phyloP scores from a whole-genome alignment of 1,140 invertebrate genomes.

The Microvelia longipes region DNA sequence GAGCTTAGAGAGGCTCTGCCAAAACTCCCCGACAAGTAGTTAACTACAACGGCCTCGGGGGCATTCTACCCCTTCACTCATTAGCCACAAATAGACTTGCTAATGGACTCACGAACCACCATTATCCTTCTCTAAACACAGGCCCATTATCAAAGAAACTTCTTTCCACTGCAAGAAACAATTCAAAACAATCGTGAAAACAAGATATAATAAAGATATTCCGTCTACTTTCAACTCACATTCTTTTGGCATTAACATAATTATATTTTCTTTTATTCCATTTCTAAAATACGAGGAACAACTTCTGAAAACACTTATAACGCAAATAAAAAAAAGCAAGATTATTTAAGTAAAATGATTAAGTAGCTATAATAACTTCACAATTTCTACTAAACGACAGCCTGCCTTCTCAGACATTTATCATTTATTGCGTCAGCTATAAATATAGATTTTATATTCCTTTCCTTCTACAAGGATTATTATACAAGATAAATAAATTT shows the following conservation, averaged over 20 bases:
- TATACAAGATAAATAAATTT: too few species aligned
- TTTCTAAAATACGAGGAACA: not conserved
- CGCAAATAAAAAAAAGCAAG: not conserved
- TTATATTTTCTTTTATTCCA: not conserved
- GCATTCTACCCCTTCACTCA: not conserved
- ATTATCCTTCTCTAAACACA: not conserved
- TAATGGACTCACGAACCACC: not conserved
- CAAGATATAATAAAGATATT: not conserved
- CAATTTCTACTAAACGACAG: too few species aligned
- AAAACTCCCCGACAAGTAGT: not conserved
- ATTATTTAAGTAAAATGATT: too few species aligned
- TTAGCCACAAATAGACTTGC: not conserved
- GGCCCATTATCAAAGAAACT: not conserved
- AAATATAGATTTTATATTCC: too few species aligned
- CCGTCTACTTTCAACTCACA: not conserved
- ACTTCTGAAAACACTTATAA: not conserved
- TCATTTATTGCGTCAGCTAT: too few species aligned
- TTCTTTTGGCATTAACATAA: not conserved
- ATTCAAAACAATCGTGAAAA: not conserved
- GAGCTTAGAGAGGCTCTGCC: not conserved
- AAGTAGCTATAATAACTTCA: too few species aligned
- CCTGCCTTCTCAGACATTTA: too few species aligned
- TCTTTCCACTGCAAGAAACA: not conserved
- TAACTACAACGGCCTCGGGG: not conserved
- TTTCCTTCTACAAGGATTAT: too few species aligned